A percentile compares a stretch with the other conserved stretches of the same genome.
Conservation (phyloP, 2,797 vertebrate species). For the Enteromius treurensis region DNA sequence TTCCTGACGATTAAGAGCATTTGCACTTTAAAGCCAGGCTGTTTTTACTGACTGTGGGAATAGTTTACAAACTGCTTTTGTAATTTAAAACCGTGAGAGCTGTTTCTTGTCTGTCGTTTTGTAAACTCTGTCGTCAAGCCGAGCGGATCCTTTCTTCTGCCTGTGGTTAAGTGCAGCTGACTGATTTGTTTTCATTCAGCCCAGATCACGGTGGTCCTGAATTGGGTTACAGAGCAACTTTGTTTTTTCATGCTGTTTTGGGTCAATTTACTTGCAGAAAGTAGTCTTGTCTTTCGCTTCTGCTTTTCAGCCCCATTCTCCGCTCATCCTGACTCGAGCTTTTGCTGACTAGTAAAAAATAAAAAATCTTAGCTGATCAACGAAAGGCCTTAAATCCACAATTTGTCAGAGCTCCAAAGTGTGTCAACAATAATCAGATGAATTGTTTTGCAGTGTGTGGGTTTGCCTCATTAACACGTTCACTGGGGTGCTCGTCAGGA, state of each 20-base stretch:
- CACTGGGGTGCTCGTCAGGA: neutral
- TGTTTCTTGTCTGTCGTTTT: constrained; percentile 9
- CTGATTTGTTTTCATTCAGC: constrained; percentile 44
- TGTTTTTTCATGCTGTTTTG: constrained; percentile 44
- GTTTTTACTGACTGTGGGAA: constrained; percentile 38
- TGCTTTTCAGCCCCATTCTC: constrained; percentile 1
- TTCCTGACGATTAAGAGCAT: neutral
- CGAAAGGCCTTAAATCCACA: neutral
- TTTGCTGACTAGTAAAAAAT: neutral
- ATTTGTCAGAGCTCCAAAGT: neutral
- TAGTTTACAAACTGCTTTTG: constrained; percentile 44
- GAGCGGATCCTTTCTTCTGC: constrained; percentile 18
- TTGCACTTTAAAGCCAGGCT: constrained; percentile 19
- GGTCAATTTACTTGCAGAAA: constrained; percentile 23
- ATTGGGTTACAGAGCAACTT: constrained; percentile 30
- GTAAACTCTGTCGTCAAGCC: constrained; percentile 14
- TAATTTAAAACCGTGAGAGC: constrained; percentile 30
- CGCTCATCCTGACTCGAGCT: neutral
- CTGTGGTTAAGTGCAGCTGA: constrained; percentile 13
- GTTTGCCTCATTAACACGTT: neutral
- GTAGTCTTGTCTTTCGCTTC: constrained; percentile 39
- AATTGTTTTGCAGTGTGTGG: neutral
- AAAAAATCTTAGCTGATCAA: neutral
- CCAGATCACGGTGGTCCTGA: constrained; percentile 32
- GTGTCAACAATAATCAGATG: constrained; percentile 1